Conservation (phyloP, 1,140 invertebrate species). For the Diuraphis noxia region DNA sequence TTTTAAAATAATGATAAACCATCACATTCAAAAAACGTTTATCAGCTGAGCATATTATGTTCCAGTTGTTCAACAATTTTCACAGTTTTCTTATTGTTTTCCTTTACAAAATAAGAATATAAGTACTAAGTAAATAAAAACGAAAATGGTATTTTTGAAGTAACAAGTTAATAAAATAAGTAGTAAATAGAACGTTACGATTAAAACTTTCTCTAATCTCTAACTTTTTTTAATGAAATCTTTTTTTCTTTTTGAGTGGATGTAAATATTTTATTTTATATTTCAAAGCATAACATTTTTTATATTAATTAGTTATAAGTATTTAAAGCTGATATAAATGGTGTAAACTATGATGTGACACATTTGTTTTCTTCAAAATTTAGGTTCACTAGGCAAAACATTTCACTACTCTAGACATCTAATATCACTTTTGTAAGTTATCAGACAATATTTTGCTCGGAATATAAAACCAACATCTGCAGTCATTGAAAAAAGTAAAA, state of each 20-base stretch:
- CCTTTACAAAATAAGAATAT: too few relatives aligned
- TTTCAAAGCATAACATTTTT: background rate
- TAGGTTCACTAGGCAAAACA: background rate
- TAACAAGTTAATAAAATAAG: background rate
- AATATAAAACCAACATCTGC: background rate
- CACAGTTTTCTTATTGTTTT: background rate
- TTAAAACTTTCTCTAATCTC: background rate
- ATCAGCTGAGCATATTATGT: background rate
- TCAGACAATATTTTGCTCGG: background rate
- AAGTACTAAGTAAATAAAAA: background rate
- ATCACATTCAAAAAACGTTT: background rate
- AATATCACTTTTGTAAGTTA: too few relatives aligned
- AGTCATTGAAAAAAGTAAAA: background rate
- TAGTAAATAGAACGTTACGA: background rate
- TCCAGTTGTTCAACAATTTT: background rate
- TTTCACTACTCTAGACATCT: background rate
- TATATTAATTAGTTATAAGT: background rate
- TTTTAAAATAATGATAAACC: background rate
- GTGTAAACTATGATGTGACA: background rate
- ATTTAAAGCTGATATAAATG: background rate
- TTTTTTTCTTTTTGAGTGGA: background rate
- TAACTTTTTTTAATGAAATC: background rate
- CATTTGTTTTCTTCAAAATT: rapidly evolving
- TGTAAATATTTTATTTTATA: background rate
- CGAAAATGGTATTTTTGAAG: background rate